Base-by-base conservation (phyloP, 2,797 vertebrate genomes). In the Enteromius fasciolatus region DNA sequence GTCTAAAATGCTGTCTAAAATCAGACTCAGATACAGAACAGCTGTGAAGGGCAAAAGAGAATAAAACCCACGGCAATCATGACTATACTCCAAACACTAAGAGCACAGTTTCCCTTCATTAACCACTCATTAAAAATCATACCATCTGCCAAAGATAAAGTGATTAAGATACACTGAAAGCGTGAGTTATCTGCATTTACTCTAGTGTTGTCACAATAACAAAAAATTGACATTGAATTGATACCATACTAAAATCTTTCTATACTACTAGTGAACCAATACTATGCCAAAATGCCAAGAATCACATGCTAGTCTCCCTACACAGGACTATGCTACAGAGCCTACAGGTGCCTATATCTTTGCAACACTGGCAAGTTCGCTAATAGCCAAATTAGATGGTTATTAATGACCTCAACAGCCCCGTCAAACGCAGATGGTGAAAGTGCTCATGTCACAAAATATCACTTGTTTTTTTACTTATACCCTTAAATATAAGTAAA, bases 71-170 rank as follows among this genome's bases (percentile, higher is more conserved):
- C 57, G 25, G 57, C 15, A 33, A 64, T 20, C 57, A 63, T 6
- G 14, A 64, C 41, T 46, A 28, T 6, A 63, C 61, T 31, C 10
- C 61, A 63, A 23, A 63, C 15, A 63, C 25, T 8, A 31, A 39
- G n/a, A 17, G 18, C 23, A 63, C 4, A 31, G 54, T 73, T 39
- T 41, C 50, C 18, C 46, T 20, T 80, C 39, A 79, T 69, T 57
- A 69, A 39, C 44, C 36, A 57, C 66, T 80, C 64, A 81, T 63
- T 81, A 63, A 81, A 48, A 48, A 48, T 25, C 14, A 61, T 63
- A 9, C 28, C 52, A 33, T 23, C 28, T 20, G 23, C 57, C 14
- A 73, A 61, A 2, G 61, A 46, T 61, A 59, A 33, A 23, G 31
- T 44, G 2, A 68, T 69, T 44, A 33, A 25, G 12, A 36, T 25